Evolutionary conservation across 1,140 invertebrate genomes (phyloP).

Genomic region (Lethrus apterus): DNA sequence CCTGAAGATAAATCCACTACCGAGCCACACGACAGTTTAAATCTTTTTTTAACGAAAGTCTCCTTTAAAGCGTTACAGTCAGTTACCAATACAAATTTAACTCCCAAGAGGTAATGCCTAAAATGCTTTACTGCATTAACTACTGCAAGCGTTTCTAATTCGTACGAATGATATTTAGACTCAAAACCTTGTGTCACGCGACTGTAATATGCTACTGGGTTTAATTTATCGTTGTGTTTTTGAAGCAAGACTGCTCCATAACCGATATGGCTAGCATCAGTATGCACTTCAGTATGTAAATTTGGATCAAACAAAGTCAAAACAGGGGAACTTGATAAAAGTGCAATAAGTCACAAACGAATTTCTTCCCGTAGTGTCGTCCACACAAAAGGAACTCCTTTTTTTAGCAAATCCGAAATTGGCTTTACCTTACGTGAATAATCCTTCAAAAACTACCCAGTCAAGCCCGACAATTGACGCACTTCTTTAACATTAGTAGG

Average conservation of each 20-base stretch:
- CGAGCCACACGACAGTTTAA: too few relatives aligned
- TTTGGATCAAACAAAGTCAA: slow-evolving; percentile 13
- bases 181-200: slow-evolving; percentile 28
- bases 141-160: slow-evolving; percentile 37
- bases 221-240: slow-evolving; percentile 18
- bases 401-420: slow-evolving; percentile 1
- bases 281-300: slow-evolving; percentile 24
- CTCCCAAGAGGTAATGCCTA: slow-evolving; percentile 28
- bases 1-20: too few relatives aligned
- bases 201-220: slow-evolving; percentile 29
- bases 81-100: slow-evolving; percentile 29
- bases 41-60: slow-evolving; percentile 34
- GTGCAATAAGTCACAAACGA: not conserved
- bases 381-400: slow-evolving; percentile 12
- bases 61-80: slow-evolving; percentile 31
- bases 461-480: slow-evolving; percentile 14
- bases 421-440: not conserved
- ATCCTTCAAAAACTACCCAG: slow-evolving; percentile 14
- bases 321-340: slow-evolving; percentile 10
- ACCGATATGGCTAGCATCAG: slow-evolving; percentile 33
- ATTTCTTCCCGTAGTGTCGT: slow-evolving; percentile 14
- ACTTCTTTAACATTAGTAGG: too few relatives aligned
- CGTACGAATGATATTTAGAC: slow-evolving; percentile 35
- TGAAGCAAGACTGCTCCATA: slow-evolving; percentile 36
- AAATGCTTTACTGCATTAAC: slow-evolving; percentile 31